These are phyloP conservation scores for Maconellicoccus hirsutus DNA, from an alignment of 1,140 invertebrate species.

Conservation along the genomic window DNA sequence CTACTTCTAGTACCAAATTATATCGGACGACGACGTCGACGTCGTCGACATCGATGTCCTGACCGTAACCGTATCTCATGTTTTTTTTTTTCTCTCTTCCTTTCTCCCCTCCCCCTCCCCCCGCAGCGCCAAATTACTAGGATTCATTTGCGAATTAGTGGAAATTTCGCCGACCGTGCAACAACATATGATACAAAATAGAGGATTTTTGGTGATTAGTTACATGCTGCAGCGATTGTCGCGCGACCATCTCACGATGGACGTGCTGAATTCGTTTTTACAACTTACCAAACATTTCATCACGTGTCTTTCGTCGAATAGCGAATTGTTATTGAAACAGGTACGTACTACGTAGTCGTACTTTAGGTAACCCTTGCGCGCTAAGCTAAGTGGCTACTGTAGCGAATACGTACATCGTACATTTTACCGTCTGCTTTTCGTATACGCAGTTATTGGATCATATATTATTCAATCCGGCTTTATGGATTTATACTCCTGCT, in stretches of 20 bases:
- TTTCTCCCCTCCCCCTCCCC: conserved; percentile 30
- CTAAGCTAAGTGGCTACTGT: background rate
- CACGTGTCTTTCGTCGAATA: conserved; percentile 82
- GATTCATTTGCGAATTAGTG: conserved; percentile 93
- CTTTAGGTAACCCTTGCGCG: background rate
- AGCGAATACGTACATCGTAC: background rate
- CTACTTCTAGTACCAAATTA: too few species aligned
- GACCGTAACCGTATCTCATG: background rate
- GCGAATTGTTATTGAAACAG: conserved; percentile 89
- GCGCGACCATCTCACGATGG: conserved; percentile 83
- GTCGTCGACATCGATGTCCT: too few species aligned
- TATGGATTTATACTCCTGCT: conserved; percentile 96
- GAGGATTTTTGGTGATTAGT: conserved; percentile 95
- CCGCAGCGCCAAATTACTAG: conserved; percentile 86
- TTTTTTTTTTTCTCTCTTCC: conserved; percentile 20
- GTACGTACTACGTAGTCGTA: conserved; percentile 40
- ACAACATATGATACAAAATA: conserved; percentile 96
- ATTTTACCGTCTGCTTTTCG: background rate
- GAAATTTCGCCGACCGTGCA: conserved; percentile 94
- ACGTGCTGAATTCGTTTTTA: conserved; percentile 85
- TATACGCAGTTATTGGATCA: conserved; percentile 83
- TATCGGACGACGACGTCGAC: too few species aligned
- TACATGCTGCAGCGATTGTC: conserved; percentile 90
- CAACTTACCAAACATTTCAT: conserved; percentile 93
- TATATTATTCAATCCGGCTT: conserved; percentile 94